Percentiles rank a stretch among this genome's conserved stretches.
These are phyloP conservation scores for Dolomedes plantarius DNA, from an alignment of 2,888 invertebrate species.

Conservation along the genomic window DNA sequence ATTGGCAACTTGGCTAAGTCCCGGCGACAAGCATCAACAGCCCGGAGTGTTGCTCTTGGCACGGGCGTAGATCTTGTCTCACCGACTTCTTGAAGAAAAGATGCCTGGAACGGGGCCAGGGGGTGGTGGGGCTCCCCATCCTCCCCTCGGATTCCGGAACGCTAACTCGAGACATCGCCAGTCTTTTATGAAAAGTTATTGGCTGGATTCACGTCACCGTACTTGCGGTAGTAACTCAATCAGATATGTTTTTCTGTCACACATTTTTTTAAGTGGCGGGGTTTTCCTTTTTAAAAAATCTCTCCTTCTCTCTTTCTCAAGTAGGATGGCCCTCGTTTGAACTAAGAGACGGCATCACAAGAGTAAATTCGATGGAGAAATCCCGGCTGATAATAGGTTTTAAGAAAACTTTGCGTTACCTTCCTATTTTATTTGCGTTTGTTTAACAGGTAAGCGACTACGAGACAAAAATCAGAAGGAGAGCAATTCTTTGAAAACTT, in stretches of 20 bases:
- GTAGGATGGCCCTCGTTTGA: no score
- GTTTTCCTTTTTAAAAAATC: no score
- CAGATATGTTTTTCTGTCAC: conserved; percentile 32
- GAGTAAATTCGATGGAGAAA: no score
- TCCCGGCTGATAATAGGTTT: no score
- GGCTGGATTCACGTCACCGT: conserved; percentile 20
- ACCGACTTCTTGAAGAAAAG: background rate
- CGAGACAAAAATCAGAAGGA: no score
- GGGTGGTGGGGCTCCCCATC: background rate
- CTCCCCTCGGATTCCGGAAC: conserved; percentile 32
- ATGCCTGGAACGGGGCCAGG: conserved; percentile 25
- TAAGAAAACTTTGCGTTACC: no score
- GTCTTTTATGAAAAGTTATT: conserved; percentile 63
- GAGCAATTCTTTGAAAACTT: no score
- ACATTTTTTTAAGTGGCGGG: conserved; percentile 28
- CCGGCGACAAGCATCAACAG: conserved; percentile 55
- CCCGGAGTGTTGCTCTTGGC: conserved; percentile 63
- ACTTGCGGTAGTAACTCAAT: conserved; percentile 42
- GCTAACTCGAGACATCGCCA: conserved; percentile 8
- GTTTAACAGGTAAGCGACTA: no score
- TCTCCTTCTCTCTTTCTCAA: no score
- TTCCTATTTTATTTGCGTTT: no score
- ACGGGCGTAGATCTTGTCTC: conserved; percentile 34
- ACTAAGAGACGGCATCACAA: no score
- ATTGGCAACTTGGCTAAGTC: conserved; percentile 20